Conservation (phyloP, 2,888 invertebrate genomes). For the Troilus luridus region DNA sequence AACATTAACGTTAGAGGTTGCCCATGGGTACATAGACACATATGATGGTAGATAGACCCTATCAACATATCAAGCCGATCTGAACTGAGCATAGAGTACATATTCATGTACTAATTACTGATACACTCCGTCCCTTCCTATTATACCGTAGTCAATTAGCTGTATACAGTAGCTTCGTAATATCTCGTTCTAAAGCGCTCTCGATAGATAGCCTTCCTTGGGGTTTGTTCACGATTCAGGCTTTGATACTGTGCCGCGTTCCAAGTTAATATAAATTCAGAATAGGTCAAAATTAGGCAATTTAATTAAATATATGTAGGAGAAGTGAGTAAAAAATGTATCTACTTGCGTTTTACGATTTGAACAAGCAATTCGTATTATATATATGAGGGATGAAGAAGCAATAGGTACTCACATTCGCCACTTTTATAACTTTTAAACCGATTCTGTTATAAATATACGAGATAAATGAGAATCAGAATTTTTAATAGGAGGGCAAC, state of each 20-base stretch:
- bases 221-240: not conserved
- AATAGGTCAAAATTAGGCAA: no score
- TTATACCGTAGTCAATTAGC: slow-evolving; percentile 10
- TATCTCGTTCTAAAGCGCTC: not conserved
- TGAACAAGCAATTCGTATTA: no score
- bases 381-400: no score
- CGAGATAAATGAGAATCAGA: no score
- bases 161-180: not conserved
- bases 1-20: not conserved
- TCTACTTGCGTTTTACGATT: no score
- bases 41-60: not conserved
- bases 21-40: not conserved
- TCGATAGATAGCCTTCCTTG: not conserved
- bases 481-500: no score
- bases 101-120: slow-evolving; percentile 38
- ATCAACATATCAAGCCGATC: not conserved
- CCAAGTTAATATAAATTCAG: not conserved
- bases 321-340: no score
- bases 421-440: no score
- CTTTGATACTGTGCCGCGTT: not conserved
- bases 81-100: slow-evolving; percentile 20
- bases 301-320: no score
- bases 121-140: slow-evolving; percentile 33
- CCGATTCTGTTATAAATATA: no score
- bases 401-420: no score